Percentiles rank a stretch among this genome's conserved stretches.
phyloP scores from a whole-genome alignment of 2,888 invertebrate genomes.

The Acleris literana region DNA sequence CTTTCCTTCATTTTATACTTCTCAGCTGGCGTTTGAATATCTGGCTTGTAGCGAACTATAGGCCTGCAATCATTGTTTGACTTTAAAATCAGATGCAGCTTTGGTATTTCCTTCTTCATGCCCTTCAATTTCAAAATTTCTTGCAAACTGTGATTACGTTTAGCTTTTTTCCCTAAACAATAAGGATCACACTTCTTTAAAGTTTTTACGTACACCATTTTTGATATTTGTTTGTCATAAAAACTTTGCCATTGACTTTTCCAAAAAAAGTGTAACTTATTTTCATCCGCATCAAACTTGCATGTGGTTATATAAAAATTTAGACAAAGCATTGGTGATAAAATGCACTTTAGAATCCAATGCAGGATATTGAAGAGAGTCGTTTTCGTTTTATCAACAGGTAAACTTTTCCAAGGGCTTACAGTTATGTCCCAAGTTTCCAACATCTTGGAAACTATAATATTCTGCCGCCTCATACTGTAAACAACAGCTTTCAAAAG shows the following conservation, averaged over 20 bases:
- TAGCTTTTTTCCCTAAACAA: constrained; percentile 57
- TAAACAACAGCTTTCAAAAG: constrained; percentile 56
- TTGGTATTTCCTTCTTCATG: constrained; percentile 63
- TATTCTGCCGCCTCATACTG: constrained; percentile 71
- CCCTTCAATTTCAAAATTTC: constrained; percentile 53
- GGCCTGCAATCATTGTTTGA: constrained; percentile 65
- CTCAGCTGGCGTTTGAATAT: constrained; percentile 47
- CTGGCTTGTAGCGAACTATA: constrained; percentile 70
- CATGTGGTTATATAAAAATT: constrained; percentile 76
- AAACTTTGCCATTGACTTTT: constrained; percentile 76
- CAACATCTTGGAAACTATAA: constrained; percentile 51
- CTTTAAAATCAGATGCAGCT: constrained; percentile 69
- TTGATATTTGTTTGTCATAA: constrained; percentile 66
- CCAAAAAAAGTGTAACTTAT: constrained; percentile 72
- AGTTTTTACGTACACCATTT: constrained; percentile 59
- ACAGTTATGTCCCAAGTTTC: constrained; percentile 62
- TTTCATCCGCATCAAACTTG: constrained; percentile 70
- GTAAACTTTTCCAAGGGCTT: constrained; percentile 54
- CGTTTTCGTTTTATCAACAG: constrained; percentile 38
- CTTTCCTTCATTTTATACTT: constrained; percentile 68
- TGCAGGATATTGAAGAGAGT: constrained; percentile 52
- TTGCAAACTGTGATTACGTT: constrained; percentile 48
- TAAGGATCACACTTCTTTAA: constrained; percentile 58
- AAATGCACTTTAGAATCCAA: constrained; percentile 64
- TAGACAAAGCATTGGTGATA: constrained; percentile 67